A percentile compares a stretch with the other conserved stretches of the same genome.
phyloP scores from a whole-genome alignment of 2,888 invertebrate genomes.

The Caenorhabditis sulstoni region DNA sequence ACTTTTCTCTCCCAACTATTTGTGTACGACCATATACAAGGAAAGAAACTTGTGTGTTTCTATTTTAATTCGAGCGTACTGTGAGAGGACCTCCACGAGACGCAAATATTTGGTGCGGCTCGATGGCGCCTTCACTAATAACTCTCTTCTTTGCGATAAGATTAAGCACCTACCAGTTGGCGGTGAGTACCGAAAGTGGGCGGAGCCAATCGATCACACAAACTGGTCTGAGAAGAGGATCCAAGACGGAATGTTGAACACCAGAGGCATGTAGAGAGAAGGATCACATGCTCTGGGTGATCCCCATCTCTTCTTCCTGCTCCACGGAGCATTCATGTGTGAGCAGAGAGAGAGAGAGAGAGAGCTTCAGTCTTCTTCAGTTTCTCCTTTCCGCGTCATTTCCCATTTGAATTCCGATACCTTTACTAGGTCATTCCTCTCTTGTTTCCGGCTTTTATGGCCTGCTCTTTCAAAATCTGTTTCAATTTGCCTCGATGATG shows the following conservation, averaged over 20 bases:
- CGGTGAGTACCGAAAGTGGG: slow-evolving; percentile 30
- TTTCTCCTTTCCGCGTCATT: slow-evolving; percentile 8
- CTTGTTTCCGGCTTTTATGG: background rate
- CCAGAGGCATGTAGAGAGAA: slow-evolving; percentile 24
- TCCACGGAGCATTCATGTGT: slow-evolving; percentile 15
- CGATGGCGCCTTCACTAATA: slow-evolving; percentile 49
- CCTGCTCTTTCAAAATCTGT: background rate
- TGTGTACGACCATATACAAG: slow-evolving; percentile 18
- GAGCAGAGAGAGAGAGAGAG: background rate
- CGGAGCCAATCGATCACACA: slow-evolving; percentile 42
- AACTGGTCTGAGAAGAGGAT: slow-evolving; percentile 35
- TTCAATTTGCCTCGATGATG: background rate
- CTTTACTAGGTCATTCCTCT: slow-evolving; percentile 13
- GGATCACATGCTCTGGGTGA: slow-evolving; percentile 39
- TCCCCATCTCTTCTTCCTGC: slow-evolving; percentile 29
- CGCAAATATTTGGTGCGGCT: slow-evolving; percentile 55
- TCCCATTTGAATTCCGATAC: slow-evolving; percentile 28
- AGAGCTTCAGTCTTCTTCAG: slow-evolving; percentile 6
- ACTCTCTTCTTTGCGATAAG: slow-evolving; percentile 36
- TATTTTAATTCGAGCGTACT: slow-evolving; percentile 31
- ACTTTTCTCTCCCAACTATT: slow-evolving; percentile 23
- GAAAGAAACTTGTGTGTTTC: slow-evolving; percentile 43
- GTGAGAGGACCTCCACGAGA: slow-evolving; percentile 50
- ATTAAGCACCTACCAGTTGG: slow-evolving; percentile 50
- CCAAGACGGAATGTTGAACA: slow-evolving; percentile 38